Conservation (phyloP, 2,888 invertebrate species). For the Cataglyphis albicans region DNA sequence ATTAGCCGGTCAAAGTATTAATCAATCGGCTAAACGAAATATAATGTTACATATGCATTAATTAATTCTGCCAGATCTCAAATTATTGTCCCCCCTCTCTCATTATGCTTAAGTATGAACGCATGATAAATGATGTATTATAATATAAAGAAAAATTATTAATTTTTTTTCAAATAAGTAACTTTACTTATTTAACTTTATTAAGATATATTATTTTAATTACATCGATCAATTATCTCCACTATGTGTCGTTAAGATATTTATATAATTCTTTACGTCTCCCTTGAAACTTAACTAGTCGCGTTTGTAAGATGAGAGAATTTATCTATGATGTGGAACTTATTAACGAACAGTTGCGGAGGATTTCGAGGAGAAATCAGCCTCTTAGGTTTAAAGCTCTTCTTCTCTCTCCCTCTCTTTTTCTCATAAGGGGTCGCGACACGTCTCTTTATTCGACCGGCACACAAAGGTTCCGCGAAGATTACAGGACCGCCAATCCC, state of each 20-base stretch:
- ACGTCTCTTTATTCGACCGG: slow-evolving; percentile 82
- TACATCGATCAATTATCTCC: neutral
- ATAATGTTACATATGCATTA: neutral
- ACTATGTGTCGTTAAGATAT: neutral
- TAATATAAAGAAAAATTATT: neutral
- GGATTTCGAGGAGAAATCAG: slow-evolving; percentile 66
- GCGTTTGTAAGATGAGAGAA: slow-evolving; percentile 27
- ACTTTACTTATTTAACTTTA: neutral
- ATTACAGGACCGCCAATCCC: slow-evolving; percentile 83
- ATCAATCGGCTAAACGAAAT: neutral
- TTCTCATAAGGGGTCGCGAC: slow-evolving; percentile 72
- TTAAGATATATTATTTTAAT: neutral
- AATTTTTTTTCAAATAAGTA: neutral
- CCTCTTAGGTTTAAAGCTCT: slow-evolving; percentile 73
- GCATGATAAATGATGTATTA: neutral
- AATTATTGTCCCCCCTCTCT: neutral
- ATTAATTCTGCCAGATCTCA: neutral
- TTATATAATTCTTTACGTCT: neutral
- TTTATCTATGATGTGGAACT: slow-evolving; percentile 24
- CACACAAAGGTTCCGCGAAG: slow-evolving; percentile 84
- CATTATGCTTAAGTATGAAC: neutral
- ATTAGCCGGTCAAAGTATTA: neutral
- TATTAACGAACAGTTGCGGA: slow-evolving; percentile 56
- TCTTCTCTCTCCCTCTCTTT: slow-evolving; percentile 61
- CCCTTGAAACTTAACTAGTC: neutral